Evolutionary conservation across 92 coral and sea anemone species (phyloP), one percentile per base, ranked within the genome.

Genomic region (Muricea muricata): DNA sequence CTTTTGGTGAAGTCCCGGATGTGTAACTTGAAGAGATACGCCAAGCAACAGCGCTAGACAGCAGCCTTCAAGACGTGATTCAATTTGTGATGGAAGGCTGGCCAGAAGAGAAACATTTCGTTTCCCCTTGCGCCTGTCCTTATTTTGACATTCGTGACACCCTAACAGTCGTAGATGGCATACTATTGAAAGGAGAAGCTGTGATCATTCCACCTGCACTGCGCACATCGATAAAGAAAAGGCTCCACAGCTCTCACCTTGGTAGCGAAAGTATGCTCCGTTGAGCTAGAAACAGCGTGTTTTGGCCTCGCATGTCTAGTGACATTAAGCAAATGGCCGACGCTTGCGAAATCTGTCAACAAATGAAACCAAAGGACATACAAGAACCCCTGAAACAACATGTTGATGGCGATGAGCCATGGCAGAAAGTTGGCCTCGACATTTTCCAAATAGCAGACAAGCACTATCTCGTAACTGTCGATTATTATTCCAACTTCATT

Each of bases 291-390:
- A 85, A 69, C 33, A 75, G 73, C 23, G 80, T 90, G 45, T 90
- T 90, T 79, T 90, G 93, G 88, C 88, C 88, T 63, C 52, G 71
- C 17, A 89, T 89, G 87, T 13, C 92, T 17, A 11, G 24, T 7
- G 87, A 89, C 23, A 46, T 89, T 12, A 58, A 25, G 32, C 86
- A 89, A 37, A 21, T 85, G 26, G 85, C 82, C 42, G 89, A 68
- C 5, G 30, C 52, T 25, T 89, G 85, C 42, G 81, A 84, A 41
- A 32, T 39, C 46, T 89, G 92, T 54, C 82, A 85, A 65, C 66
- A 61, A 32, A 33, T 55, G 39, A 76, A 78, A 78, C 85, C 83
- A 40, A 54, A 50, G 26, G 80, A 89, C 33, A 14, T 21, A 12
- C n/a, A 37, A 46, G 90, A 85, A 70, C 80, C 90, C 29, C 90